Conservation (phyloP, 64 coral and sea anemone genomes). For the Exaiptasia diaphana region DNA sequence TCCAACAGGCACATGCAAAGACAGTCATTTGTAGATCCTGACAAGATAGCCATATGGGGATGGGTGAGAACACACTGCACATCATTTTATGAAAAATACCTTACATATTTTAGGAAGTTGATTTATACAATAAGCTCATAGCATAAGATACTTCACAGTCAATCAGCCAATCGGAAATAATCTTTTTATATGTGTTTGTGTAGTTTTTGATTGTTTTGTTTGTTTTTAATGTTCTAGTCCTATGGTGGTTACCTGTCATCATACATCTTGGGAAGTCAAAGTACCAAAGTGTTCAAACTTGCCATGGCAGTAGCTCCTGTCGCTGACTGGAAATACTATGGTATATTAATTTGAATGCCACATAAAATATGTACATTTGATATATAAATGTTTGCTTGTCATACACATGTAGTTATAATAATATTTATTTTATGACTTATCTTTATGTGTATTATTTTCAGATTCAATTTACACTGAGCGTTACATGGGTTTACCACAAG, state of each 20-base stretch:
- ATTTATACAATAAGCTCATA: no score
- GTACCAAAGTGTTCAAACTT: slow-evolving; percentile 63
- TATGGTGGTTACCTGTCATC: slow-evolving; percentile 70
- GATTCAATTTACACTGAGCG: slow-evolving; percentile 86
- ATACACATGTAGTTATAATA: no score
- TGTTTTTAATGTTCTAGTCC: slow-evolving; percentile 28
- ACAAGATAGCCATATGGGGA: slow-evolving; percentile 79
- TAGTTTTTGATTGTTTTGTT: neutral
- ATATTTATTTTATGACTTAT: no score
- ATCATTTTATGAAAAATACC: no score
- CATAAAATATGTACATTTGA: neutral
- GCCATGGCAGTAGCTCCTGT: slow-evolving; percentile 80
- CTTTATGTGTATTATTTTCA: no score
- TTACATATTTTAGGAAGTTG: no score
- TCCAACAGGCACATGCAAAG: slow-evolving; percentile 58
- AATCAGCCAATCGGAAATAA: no score
- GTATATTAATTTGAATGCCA: slow-evolving; percentile 21
- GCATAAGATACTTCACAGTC: no score
- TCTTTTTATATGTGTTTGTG: neutral
- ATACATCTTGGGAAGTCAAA: slow-evolving; percentile 63
- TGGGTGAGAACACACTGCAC: slow-evolving; percentile 61
- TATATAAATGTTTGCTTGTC: neutral
- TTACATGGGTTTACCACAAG: slow-evolving; percentile 75
- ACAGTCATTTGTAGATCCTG: slow-evolving; percentile 50
- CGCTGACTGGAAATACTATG: slow-evolving; percentile 83